Base-by-base conservation (phyloP, 1,140 invertebrate species). In the Chionoecetes opilio region DNA sequence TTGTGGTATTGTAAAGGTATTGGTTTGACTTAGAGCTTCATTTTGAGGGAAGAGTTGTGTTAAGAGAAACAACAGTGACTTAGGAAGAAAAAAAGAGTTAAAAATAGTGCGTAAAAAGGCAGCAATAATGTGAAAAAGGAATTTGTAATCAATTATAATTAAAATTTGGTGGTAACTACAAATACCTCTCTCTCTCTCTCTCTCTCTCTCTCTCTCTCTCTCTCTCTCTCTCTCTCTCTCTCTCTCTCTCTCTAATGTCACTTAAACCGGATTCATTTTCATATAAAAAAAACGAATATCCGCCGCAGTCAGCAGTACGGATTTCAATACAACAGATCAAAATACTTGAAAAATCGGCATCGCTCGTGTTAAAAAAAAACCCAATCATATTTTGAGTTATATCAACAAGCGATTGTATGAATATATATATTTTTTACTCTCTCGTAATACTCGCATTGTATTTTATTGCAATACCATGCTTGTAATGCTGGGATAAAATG, bases 211-310 rank as follows among this genome's bases (percentile, higher is more conserved):
- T 75, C 46, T 53, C 46, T 53, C 46, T 53, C 46, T 53, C 46
- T 53, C 46, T 53, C 46, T 53, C 46, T 75, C 63, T 75, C 63
- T 75, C 63, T 75, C 63, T 75, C 63, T 75, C 63, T 75, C 63
- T 75, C 63, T 75, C 63, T 75, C 63, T 75, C 63, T 75, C 63
- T 75, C 63, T 75, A n/a, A 26, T n/a, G 21, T 75, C 11, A 75
- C 2, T 26, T 75, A 75, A 46, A 17, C 6, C 63, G 63, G 8
- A 75, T n/a, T 75, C 63, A 75, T 5, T 75, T n/a, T 75, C 53
- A 75, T 6, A 53, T 17, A 75, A 75, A 75, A 11, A 75, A 75
- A n/a, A 75, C 0, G 63, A n/a, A n/a, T n/a, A n/a, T 21, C 11
- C n/a, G 11, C 63, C 8, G 21, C 63, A 75, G n/a, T n/a, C 63